Evolutionary conservation across 2,113 vertebrate species (phyloP), one percentile per base, ranked within the genome.

Genomic region (Tupaia chinensis): DNA sequence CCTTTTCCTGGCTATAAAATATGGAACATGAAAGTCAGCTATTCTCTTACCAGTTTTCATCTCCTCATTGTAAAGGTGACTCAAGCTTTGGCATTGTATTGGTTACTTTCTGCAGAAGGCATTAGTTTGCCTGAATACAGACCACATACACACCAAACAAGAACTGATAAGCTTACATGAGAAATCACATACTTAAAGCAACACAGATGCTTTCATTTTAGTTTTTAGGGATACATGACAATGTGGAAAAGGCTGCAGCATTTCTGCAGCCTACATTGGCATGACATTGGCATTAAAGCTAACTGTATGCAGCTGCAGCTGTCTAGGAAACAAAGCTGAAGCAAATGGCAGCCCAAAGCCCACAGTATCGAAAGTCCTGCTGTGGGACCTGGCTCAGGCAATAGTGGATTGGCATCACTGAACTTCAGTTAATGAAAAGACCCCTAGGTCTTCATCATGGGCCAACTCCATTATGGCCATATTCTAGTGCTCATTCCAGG

Each of bases 391-490:
- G 94, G 87, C 73, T 56, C 11, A 27, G 84, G 90, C 73, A 82
- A 23, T 0, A 58, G n/a, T 23, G 23, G 87, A 10, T 1, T 74
- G 58, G 92, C 63, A 90, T 74, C 29, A 20, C 32, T 86, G 87
- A 94, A 81, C 77, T 92, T 89, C 87, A 23, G 56, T 87, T 84
- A 89, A 92, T 95, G 89, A 85, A 61, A 96, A 92, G 83, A 87
- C 13, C 76, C 80, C 27, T 63, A 95, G 89, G 88, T 76, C 69
- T 93, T 53, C 23, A 5, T 32, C 4, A 0, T 16, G 58, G 66
- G 79, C 63, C 80, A 96, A 9, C 29, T 92, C 34, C 61, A 70
- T 53, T 32, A 81, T 22, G 74, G 73, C 58, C 32, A 27, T 58
- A 17, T 32, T 90, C 89, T n/a, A 53, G 44, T 74, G 12, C 44